Evolutionary conservation across 2,888 invertebrate species (phyloP), one percentile per base, ranked within the genome.

Genomic region (Cecidostiba fungosa): DNA sequence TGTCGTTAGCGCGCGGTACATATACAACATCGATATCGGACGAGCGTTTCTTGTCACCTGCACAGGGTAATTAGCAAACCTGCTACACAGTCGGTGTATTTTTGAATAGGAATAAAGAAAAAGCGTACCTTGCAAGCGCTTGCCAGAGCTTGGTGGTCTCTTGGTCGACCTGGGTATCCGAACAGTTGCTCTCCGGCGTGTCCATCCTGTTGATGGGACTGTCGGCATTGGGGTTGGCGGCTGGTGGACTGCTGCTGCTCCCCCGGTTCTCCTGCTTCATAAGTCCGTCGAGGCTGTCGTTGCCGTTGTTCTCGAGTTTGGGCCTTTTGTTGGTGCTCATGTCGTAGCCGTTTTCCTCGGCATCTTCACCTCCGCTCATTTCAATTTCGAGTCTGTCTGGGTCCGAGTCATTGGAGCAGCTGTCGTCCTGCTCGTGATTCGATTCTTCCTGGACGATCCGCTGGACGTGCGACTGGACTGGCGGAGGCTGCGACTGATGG

Each of bases 301-400:
- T n/a, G 14, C 32, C 69, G 29, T 26, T 66, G 66, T 14, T 12
- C 47, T 83, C 72, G 10, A 47, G 0, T 43, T 72, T 81, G 54
- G 62, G 62, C 77, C 81, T 81, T 43, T 85, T 77, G 32, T 23
- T 14, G 36, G 62, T 59, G 39, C 80, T 83, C 85, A 85, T 80
- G 36, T 85, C 85, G 85, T 81, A 73, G 62, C 85, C 85, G 74
- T 85, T 87, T 36, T 82, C 82, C 54, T 89, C 90, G 19, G 91
- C 92, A 29, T 92, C 92, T 82, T 91, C 92, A 79, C 92, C 26
- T 92, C 93, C 81, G 91, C 92, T 26, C 90, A 93, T 92, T 87
- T 96, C 96, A 93, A 96, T 96, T 90, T 96, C 96, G 89, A 97
- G 93, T 89, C 96, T 94, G 89, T 96, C 96, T 1, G 96, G 96